Base-by-base conservation (phyloP, 2,888 invertebrate species). In the Baronia brevicornis region DNA sequence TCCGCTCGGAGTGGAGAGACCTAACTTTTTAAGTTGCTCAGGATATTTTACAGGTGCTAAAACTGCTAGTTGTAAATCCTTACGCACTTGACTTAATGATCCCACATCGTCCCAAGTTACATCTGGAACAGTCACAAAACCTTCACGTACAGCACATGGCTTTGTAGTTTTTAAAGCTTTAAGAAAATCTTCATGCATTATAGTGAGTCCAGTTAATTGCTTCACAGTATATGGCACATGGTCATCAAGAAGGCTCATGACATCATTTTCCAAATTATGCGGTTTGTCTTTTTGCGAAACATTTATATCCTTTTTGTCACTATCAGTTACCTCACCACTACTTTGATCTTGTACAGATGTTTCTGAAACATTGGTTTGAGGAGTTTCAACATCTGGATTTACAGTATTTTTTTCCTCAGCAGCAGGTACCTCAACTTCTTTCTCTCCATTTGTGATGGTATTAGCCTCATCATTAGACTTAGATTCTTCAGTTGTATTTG, bases 101-200 rank as follows among this genome's bases (percentile, higher is more conserved):
- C 99, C 99, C 45, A 99, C 90, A 80, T 99, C 97, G 19, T 95
- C 90, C 98, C 98, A 99, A 1, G 95, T 95, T 1, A 96, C 95
- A 82, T 97, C 96, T 2, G 99, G 98, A 6, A 99, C 96, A 1
- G 97, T 97, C 1, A 95, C 95, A 73, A 99, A 98, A 28, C 98
- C 98, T 85, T 99, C 98, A 47, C 98, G 86, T 55, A 97, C 97
- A 0, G 97, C 93, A 28, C 96, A 95, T 0, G 98, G 98, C 64
- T 96, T 95, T 3, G 96, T 92, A 33, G 89, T 84, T 62, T 92
- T 91, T 12, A 96, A 70, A 3, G 96, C 96, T 48, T 84, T 85
- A 33, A 89, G 61, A 53, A 95, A 95, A 63, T 97, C 96, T 3
- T 88, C 87, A 56, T 91, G 87, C 21, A 89, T 89, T 7, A 96